Conservation (phyloP, 1,140 invertebrate genomes). For the Bombus sibiricus region DNA sequence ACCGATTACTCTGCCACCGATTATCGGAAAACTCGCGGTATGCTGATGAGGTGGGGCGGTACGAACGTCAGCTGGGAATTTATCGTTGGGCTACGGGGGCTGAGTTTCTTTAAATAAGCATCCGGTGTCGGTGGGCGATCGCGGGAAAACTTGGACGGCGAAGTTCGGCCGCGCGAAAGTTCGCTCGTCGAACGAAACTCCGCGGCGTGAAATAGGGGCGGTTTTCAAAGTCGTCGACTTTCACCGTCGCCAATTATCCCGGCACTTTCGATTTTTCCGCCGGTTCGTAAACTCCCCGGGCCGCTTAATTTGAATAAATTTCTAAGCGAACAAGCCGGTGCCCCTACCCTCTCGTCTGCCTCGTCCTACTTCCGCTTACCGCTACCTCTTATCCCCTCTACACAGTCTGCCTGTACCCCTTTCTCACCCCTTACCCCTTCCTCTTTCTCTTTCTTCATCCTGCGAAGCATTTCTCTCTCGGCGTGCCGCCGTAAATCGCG, state of each 20-base stretch:
- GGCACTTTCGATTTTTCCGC: constrained; percentile 72
- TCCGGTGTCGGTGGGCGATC: constrained; percentile 19
- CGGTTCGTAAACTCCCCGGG: constrained; percentile 55
- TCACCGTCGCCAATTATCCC: constrained; percentile 73
- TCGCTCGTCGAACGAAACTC: constrained; percentile 64
- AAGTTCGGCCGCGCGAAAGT: constrained; percentile 61
- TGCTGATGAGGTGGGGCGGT: neutral
- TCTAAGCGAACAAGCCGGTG: constrained; percentile 64
- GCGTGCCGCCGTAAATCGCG: constrained; percentile 74
- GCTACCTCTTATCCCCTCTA: neutral
- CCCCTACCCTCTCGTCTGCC: neutral
- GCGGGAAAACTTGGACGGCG: constrained; percentile 57
- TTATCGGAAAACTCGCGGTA: neutral
- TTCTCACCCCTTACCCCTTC: neutral
- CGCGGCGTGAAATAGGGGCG: constrained; percentile 59
- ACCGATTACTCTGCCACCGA: neutral
- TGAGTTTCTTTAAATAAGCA: constrained; percentile 40
- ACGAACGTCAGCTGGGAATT: neutral
- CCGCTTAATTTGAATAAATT: constrained; percentile 79
- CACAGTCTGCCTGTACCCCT: constrained; percentile 10
- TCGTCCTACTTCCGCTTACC: constrained; percentile 44
- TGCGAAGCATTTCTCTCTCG: constrained; percentile 5
- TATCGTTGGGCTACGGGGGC: neutral
- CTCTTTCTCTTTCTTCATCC: neutral
- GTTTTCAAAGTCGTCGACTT: constrained; percentile 72